Percentiles rank a stretch among this genome's conserved stretches.
Evolutionary conservation across 2,797 vertebrate species (phyloP).

Genomic region (Ambastaia sidthimunki): DNA sequence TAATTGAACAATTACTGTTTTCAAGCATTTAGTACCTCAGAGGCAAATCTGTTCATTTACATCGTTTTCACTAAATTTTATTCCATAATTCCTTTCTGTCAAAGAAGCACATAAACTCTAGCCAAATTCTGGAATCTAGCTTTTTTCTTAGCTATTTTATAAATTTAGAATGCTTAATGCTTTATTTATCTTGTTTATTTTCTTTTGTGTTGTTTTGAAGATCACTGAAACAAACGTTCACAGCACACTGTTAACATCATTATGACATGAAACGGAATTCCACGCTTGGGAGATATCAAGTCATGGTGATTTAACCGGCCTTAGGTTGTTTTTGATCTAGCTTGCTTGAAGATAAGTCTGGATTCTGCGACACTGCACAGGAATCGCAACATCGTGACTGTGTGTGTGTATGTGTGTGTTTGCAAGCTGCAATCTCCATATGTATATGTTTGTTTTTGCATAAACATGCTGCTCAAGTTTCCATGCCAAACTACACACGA

Average conservation of each 20-base stretch:
- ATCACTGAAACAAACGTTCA: slow-evolving; percentile 40
- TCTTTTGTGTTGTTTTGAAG: slow-evolving; percentile 40
- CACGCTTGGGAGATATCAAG: slow-evolving; percentile 51
- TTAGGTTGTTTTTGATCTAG: slow-evolving; percentile 48
- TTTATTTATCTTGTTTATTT: background rate
- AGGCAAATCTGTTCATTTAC: slow-evolving; percentile 2
- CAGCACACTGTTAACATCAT: slow-evolving; percentile 34
- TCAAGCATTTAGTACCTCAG: slow-evolving; percentile 1
- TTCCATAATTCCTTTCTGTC: background rate
- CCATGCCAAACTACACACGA: background rate
- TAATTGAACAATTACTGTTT: slow-evolving; percentile 7
- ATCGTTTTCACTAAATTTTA: background rate
- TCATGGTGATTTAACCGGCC: slow-evolving; percentile 47
- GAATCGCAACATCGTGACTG: slow-evolving; percentile 20
- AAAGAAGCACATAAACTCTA: slow-evolving; percentile 4
- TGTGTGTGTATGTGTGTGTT: slow-evolving; percentile 21
- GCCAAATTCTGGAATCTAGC: background rate
- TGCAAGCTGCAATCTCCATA: slow-evolving; percentile 18
- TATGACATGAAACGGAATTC: slow-evolving; percentile 52
- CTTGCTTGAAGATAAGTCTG: slow-evolving; percentile 46
- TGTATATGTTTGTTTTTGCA: slow-evolving; percentile 29
- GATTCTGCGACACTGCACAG: slow-evolving; percentile 43
- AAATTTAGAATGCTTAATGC: slow-evolving; percentile 14
- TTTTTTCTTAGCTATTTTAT: slow-evolving; percentile 10
- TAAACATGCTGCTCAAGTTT: slow-evolving; percentile 4